phyloP scores from a whole-genome alignment of 2,797 vertebrate genomes.

The Sylvia borin region DNA sequence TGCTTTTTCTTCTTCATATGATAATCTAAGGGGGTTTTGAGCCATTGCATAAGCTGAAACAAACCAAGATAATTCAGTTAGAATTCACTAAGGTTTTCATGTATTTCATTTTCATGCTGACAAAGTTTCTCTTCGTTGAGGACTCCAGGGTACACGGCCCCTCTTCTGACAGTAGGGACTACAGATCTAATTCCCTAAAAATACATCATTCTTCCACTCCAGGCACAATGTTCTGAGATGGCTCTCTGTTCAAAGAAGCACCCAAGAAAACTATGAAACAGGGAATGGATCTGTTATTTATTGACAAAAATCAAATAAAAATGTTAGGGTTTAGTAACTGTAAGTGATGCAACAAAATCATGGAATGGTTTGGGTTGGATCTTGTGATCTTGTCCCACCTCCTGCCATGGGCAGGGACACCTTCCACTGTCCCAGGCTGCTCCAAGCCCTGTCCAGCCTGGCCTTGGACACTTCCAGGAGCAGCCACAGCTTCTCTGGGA shows the following conservation, averaged over 20 bases:
- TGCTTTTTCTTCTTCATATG: background rate
- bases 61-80: background rate
- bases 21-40: background rate
- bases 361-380: background rate
- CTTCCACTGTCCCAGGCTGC: accelerated
- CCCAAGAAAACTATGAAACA: background rate
- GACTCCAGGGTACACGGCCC: background rate
- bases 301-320: background rate
- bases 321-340: background rate
- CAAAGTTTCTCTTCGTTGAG: background rate
- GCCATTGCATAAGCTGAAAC: background rate
- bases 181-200: background rate
- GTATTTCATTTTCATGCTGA: background rate
- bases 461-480: background rate
- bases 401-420: background rate
- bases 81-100: background rate
- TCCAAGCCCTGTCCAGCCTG: accelerated
- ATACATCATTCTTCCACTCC: background rate
- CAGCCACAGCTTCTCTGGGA: background rate
- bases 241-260: background rate
- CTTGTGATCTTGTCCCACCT: accelerated
- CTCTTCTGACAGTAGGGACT: background rate
- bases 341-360: background rate
- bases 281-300: background rate
- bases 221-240: background rate